Evolutionary conservation across 53 echinoderm and acorn worm species (phyloP).

Genomic region (Paelopatides confundens): DNA sequence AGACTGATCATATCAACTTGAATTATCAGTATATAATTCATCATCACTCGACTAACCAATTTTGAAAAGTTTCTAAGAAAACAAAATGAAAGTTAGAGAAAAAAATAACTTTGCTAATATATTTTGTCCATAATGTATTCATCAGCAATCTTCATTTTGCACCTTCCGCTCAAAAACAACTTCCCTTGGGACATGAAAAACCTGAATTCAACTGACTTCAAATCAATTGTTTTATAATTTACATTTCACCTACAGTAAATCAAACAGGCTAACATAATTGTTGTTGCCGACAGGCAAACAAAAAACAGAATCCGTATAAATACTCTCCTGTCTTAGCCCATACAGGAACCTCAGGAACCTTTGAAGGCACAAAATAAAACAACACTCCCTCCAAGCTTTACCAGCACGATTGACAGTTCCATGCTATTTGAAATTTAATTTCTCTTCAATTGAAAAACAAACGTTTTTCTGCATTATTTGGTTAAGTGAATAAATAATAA

Average conservation of each 20-base stretch:
- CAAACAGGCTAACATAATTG: slow-evolving; percentile 51
- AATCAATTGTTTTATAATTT: slow-evolving; percentile 54
- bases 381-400: slow-evolving; percentile 10
- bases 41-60: background rate
- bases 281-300: slow-evolving; percentile 34
- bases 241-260: slow-evolving; percentile 50
- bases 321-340: slow-evolving; percentile 33
- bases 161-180: slow-evolving; percentile 12
- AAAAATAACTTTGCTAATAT: background rate
- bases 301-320: slow-evolving; percentile 45
- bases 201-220: slow-evolving; percentile 28
- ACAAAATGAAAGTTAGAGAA: background rate
- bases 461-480: slow-evolving; percentile 52
- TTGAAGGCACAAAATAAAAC: background rate
- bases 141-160: background rate
- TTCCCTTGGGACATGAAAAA: slow-evolving; percentile 9
- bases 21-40: background rate
- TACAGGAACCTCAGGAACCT: background rate
- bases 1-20: too few relatives aligned
- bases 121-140: slow-evolving; percentile 18
- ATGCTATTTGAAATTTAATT: slow-evolving; percentile 50
- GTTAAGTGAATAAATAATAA: slow-evolving; percentile 54
- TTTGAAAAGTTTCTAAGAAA: background rate
- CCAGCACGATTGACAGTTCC: slow-evolving; percentile 36
- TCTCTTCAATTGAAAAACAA: slow-evolving; percentile 51